Base-by-base conservation (phyloP, 2,113 vertebrate genomes). In the Tangachromis dhanisi region DNA sequence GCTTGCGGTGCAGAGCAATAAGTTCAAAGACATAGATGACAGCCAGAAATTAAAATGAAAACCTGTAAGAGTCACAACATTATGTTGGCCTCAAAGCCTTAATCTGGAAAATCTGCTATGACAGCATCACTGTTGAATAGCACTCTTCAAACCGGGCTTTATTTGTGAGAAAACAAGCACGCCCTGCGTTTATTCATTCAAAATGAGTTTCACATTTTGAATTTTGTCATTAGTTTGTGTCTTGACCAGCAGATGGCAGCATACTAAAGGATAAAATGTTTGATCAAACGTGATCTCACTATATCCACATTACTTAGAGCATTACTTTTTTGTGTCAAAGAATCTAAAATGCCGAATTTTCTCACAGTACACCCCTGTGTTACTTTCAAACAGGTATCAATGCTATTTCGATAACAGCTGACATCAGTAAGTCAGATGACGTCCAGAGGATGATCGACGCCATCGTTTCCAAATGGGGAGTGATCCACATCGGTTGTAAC, bases 361-460 rank as follows among this genome's bases (percentile, higher is more conserved):
- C 42, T 76, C 71, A 49, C 24, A 31, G 71, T 0, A 31, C 24
- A 76, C 9, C 42, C 6, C 42, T 19, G 24, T 9, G 31, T 61
- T 35, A 55, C 66, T 45, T 21, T 33, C 13, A 45, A 68, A 9
- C 95, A 97, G 97, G 96, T 82, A 97, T 96, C 92, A 95, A 93
- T 88, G 94, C 95, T 84, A 88, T 97, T 80, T 85, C 97, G 47
- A 91, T 97, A 33, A 84, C 83, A 83, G 96, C 97, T 86, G 97
- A 98, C 93, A 93, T 97, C 10, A 97, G 96, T 91, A 96, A 97
- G 86, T 90, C 95, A 13, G 93, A 94, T 45, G 96, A 97, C 51
- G 94, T 97, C 82, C 96, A 96, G 85, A 95, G 92, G 94, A 94
- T 96, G 87, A 94, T 96, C 42, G 95, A 96, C 78, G 38, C 26